Base-by-base conservation (phyloP, 2,888 invertebrate species). In the Polyommatus icarus region DNA sequence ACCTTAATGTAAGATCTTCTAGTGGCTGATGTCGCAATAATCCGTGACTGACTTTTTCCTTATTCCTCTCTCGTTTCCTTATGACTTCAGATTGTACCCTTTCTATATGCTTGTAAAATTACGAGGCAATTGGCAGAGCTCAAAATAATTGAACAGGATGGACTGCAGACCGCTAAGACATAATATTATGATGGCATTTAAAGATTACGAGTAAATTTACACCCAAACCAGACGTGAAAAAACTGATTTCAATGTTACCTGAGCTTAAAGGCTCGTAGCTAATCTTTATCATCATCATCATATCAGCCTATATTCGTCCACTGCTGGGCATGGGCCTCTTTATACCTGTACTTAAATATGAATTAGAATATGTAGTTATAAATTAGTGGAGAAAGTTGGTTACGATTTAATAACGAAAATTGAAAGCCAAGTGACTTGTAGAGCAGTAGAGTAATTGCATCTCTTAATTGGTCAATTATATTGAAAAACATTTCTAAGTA, bases 11-110 rank as follows among this genome's bases (percentile, higher is more conserved):
- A 24, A 24, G 8, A 67, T 67, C 61, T 24, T 59, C n/a, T 29
- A 3, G 24, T 67, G 12, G 24, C 67, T 32, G 67, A 67, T 67
- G 67, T 29, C 67, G 67, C 67, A 67, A 29, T 29, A 24, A 29
- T 67, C 29, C 67, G 67, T 67, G 67, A 32, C 67, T 67, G 29
- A 32, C 29, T 32, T 32, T 67, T 67, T 67, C 67, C 67, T 67
- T 67, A 18, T 67, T 67, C 29, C 29, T 67, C 29, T 24, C 6
- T 67, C 29, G 29, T 67, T 67, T 67, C 67, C 67, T 67, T 67
- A 67, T 67, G 29, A 32, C 67, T 67, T 67, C 15, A 1, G 29
- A 32, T 67, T 67, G 67, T 32, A 67, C 67, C 29, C 29, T 67
- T 67, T 67, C 67, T 67, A 7, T 18, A 32, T 15, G 18, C 29